Conservation (phyloP, 2,888 invertebrate genomes). For the Junonia oenone region DNA sequence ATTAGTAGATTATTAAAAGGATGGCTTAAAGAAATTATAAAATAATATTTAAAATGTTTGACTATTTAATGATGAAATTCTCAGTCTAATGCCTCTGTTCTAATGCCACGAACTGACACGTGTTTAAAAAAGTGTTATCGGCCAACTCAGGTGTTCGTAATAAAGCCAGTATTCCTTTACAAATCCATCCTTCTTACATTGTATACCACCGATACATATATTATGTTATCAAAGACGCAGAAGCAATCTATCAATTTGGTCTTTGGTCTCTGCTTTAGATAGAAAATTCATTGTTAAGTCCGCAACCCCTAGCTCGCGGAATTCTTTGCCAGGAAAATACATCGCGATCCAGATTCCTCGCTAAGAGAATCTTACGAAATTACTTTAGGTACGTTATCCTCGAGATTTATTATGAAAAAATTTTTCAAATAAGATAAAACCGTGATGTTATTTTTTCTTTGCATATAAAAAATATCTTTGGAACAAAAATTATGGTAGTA, state of each 20-base stretch:
- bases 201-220: too few relatives aligned
- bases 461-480: neutral
- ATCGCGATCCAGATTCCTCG: constrained; percentile 2
- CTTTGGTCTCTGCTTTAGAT: neutral
- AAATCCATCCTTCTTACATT: too few relatives aligned
- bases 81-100: too few relatives aligned
- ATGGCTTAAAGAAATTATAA: too few relatives aligned
- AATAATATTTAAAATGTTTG: too few relatives aligned
- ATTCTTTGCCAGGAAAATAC: constrained; percentile 7
- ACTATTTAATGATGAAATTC: too few relatives aligned
- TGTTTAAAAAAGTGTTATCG: too few relatives aligned
- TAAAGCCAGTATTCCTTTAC: too few relatives aligned
- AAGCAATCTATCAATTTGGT: neutral
- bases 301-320: neutral
- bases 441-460: neutral
- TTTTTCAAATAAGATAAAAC: neutral
- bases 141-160: too few relatives aligned
- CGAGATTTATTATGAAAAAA: constrained; percentile 5
- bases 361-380: constrained; percentile 5
- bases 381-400: constrained; percentile 1
- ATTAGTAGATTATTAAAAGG: too few relatives aligned
- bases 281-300: neutral
- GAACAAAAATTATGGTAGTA: neutral
- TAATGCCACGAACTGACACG: too few relatives aligned
- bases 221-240: neutral